A percentile compares a stretch with the other conserved stretches of the same genome.
These are phyloP conservation scores for Thinocorus orbignyianus DNA, from an alignment of 2,113 vertebrate species.

Conservation along the genomic window DNA sequence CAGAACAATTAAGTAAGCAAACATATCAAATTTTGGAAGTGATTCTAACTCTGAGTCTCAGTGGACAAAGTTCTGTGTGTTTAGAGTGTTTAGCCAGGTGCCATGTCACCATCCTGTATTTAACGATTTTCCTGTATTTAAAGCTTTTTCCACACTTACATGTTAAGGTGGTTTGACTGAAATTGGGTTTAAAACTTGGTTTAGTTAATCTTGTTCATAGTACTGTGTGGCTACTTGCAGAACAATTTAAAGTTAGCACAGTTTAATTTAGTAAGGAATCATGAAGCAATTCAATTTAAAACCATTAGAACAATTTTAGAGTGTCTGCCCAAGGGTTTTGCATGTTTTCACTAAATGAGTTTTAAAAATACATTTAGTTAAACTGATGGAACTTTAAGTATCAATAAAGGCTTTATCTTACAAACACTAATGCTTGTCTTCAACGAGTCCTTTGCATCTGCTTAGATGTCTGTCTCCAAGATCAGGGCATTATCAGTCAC, in stretches of 20 bases:
- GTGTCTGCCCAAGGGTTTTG: constrained; percentile 69
- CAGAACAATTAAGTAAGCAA: constrained; percentile 16
- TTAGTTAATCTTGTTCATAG: constrained; percentile 1
- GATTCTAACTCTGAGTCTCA: not conserved
- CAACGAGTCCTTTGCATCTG: constrained; percentile 26
- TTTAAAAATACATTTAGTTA: constrained; percentile 72
- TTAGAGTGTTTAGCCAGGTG: constrained; percentile 8
- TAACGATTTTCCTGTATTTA: constrained; percentile 1
- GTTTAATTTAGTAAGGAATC: constrained; percentile 62
- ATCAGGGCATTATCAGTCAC: constrained; percentile 19
- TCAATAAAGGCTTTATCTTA: constrained; percentile 68
- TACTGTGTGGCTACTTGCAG: constrained; percentile 29
- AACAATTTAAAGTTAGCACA: constrained; percentile 60
- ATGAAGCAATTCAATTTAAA: constrained; percentile 69
- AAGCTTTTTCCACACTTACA: not conserved
- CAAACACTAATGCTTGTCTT: constrained; percentile 64
- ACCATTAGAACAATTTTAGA: constrained; percentile 68
- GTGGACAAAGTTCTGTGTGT: not conserved
- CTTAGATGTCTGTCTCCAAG: constrained; percentile 56
- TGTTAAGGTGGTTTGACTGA: not conserved
- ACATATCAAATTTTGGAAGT: not conserved
- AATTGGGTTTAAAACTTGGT: constrained; percentile 10
- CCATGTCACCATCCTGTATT: not conserved
- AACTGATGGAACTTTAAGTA: constrained; percentile 69
- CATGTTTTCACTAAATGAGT: constrained; percentile 68